phyloP scores from a whole-genome alignment of 1,140 invertebrate species.

The Globodera rostochiensis region DNA sequence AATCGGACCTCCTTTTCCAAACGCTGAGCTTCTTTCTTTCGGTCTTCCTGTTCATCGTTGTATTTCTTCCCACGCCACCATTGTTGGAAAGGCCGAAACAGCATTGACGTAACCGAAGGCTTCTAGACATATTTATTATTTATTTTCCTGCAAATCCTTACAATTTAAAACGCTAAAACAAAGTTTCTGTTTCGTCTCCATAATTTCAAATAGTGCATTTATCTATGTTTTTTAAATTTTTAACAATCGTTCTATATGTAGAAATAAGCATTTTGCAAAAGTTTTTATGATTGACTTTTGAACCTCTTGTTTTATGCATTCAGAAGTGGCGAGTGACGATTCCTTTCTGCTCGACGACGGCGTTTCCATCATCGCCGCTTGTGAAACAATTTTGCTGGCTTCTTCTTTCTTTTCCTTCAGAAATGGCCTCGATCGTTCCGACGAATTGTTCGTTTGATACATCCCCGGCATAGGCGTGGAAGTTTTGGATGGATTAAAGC shows the following conservation, averaged over 20 bases:
- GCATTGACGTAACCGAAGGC: not conserved
- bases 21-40: not conserved
- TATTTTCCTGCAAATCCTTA: too few relatives aligned
- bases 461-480: conserved; percentile 5
- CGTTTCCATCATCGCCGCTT: not conserved
- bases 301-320: not conserved
- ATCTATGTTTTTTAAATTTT: too few relatives aligned
- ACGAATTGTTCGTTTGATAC: not conserved
- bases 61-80: conserved; percentile 13
- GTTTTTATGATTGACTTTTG: too few relatives aligned
- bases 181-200: too few relatives aligned
- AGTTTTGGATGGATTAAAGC: not conserved
- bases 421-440: not conserved
- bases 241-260: too few relatives aligned
- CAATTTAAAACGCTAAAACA: too few relatives aligned
- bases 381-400: not conserved
- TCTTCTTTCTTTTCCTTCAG: not conserved
- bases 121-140: not conserved
- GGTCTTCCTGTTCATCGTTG: conserved; percentile 10
- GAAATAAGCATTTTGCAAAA: too few relatives aligned
- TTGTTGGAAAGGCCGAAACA: not conserved
- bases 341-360: not conserved
- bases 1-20: conserved; percentile 12
- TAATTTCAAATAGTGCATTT: too few relatives aligned
- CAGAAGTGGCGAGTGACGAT: not conserved